A percentile compares a stretch with the other conserved stretches of the same genome.
phyloP scores from a whole-genome alignment of 2,888 invertebrate genomes.

The Galerucella pusilla region DNA sequence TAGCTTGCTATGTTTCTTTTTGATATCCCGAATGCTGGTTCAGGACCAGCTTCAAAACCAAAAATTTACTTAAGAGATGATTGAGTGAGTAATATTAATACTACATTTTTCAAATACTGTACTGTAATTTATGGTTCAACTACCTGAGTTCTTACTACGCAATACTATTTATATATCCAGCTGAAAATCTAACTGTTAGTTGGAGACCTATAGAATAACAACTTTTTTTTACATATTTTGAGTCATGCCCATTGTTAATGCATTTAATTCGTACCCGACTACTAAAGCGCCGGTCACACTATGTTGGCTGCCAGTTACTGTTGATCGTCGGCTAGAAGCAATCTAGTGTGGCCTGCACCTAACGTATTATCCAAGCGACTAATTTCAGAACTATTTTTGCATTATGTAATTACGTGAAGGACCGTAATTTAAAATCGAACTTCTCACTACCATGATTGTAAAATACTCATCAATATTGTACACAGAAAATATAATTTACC shows the following conservation, averaged over 20 bases:
- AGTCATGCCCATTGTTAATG: neutral
- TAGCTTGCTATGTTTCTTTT: too few species aligned
- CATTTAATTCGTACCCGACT: neutral
- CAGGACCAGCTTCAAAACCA: too few species aligned
- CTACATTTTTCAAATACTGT: neutral
- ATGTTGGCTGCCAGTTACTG: too few species aligned
- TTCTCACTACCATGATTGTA: neutral
- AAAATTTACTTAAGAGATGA: too few species aligned
- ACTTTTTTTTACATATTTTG: too few species aligned
- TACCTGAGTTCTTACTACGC: neutral
- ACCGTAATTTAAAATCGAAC: neutral
- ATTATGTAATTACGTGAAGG: neutral
- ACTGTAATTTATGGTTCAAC: neutral
- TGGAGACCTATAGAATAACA: neutral
- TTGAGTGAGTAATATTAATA: too few species aligned
- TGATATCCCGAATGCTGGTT: too few species aligned
- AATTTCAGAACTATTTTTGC: neutral
- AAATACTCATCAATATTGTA: neutral
- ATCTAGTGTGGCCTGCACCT: too few species aligned
- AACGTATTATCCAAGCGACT: neutral
- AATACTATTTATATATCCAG: neutral
- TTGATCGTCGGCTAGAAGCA: too few species aligned
- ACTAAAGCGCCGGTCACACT: neutral
- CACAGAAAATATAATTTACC: slow-evolving; percentile 6
- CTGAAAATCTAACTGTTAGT: neutral